These are phyloP conservation scores for Chelon labrosus DNA, from an alignment of 2,797 vertebrate species.

Conservation along the genomic window DNA sequence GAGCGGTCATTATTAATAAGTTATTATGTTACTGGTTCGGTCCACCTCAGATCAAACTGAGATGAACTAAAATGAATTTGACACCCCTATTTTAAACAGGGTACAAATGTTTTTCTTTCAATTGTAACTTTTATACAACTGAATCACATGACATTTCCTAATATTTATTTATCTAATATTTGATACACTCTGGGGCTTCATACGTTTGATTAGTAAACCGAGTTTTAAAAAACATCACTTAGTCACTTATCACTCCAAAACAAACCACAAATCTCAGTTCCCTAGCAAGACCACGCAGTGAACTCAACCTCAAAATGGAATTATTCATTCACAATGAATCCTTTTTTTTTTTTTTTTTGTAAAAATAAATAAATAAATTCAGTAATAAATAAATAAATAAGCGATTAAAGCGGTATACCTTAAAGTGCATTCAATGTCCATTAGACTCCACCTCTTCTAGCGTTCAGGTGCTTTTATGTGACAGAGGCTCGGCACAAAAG, in stretches of 20 bases:
- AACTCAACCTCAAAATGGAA: conserved; percentile 8
- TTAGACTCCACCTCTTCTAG: conserved; percentile 24
- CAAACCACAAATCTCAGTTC: conserved; percentile 2
- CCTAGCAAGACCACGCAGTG: background rate
- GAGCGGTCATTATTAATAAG: no score
- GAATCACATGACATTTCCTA: no score
- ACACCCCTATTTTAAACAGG: no score
- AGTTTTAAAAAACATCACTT: background rate
- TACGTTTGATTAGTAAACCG: background rate
- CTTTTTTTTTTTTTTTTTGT: background rate
- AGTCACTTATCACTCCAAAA: conserved; percentile 1
- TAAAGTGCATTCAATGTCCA: conserved; percentile 74
- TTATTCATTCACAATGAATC: conserved; percentile 9
- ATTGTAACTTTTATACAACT: no score
- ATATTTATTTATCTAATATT: background rate
- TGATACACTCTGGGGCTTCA: background rate
- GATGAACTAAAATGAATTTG: no score
- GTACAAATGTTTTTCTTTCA: no score
- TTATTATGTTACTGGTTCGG: no score
- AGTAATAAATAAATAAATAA: conserved; percentile 33
- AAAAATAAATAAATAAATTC: conserved; percentile 52
- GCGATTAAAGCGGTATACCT: conserved; percentile 55
- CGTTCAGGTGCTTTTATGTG: conserved; percentile 14
- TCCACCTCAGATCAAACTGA: no score
- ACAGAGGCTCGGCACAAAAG: conserved; percentile 33